These are phyloP conservation scores for Brachyhypopomus occidentalis DNA, from an alignment of 2,113 vertebrate species.

Conservation along the genomic window DNA sequence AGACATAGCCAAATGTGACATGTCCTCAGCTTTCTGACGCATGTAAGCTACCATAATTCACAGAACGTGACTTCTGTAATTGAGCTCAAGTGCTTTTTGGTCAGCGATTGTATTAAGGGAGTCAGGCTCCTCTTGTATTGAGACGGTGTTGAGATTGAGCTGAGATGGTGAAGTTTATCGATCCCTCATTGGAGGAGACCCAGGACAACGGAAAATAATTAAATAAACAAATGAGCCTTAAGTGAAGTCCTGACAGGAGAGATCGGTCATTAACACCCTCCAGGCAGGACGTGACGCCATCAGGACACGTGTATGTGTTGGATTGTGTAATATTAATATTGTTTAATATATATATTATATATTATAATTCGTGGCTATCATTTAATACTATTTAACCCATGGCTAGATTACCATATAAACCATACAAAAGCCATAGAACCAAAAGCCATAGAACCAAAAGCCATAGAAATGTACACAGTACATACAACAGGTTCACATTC, in stretches of 20 bases:
- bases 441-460: too few species aligned
- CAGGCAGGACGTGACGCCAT: background rate
- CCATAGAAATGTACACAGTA: too few species aligned
- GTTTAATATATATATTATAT: too few species aligned
- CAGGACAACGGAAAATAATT: conserved; percentile 19
- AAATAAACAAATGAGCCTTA: background rate
- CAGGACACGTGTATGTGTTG: background rate
- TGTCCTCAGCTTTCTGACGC: conserved; percentile 35
- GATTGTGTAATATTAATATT: too few species aligned
- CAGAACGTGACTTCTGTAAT: conserved; percentile 20
- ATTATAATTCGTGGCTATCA: too few species aligned
- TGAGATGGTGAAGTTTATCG: conserved; percentile 40
- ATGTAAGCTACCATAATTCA: background rate
- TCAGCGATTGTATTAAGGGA: conserved; percentile 31
- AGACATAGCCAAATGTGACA: background rate
- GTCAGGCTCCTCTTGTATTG: conserved; percentile 21
- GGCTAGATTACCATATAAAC: too few species aligned
- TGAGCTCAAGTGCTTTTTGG: conserved; percentile 49
- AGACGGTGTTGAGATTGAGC: background rate
- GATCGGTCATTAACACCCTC: background rate
- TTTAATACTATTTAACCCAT: too few species aligned
- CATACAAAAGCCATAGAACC: too few species aligned
- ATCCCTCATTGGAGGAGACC: conserved; percentile 38
- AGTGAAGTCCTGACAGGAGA: background rate
- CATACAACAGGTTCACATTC: too few species aligned